Percentiles rank a stretch among this genome's conserved stretches.
phyloP scores from a whole-genome alignment of 23 tunicate genomes.

The Styela plicata region DNA sequence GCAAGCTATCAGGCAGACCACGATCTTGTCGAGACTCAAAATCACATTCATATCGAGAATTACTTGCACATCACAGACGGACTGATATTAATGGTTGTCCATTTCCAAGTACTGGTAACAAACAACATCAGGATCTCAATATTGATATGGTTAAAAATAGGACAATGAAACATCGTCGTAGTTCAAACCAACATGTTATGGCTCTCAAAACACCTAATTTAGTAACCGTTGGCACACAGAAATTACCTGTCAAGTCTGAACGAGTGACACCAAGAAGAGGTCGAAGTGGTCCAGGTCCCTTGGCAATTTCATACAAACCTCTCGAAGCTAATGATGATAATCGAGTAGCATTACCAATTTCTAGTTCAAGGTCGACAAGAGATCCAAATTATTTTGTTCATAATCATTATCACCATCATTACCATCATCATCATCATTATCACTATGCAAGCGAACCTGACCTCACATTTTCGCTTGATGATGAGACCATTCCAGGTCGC shows the following conservation, averaged over 20 bases:
- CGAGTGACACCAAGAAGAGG: not conserved
- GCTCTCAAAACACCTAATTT: slow-evolving; percentile 7
- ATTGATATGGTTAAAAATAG: not conserved
- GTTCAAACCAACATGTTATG: not conserved
- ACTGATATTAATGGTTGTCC: not conserved
- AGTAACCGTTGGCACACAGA: slow-evolving; percentile 18
- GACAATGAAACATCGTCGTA: not conserved
- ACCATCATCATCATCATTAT: not conserved
- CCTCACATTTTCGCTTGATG: not conserved
- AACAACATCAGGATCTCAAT: not conserved
- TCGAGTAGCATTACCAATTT: not conserved
- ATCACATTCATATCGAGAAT: not conserved
- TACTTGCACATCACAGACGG: too few species aligned
- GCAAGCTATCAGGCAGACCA: not conserved
- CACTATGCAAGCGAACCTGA: not conserved
- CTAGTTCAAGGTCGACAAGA: not conserved
- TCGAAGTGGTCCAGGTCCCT: not conserved
- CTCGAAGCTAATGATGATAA: not conserved
- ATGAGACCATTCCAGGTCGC: not conserved
- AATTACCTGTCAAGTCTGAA: slow-evolving; percentile 4
- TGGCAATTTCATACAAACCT: not conserved
- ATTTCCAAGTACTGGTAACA: not conserved
- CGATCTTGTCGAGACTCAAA: not conserved
- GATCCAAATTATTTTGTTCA: not conserved
- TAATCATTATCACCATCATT: not conserved